Conservation (phyloP, 2,888 invertebrate species). For the Noctua comes region DNA sequence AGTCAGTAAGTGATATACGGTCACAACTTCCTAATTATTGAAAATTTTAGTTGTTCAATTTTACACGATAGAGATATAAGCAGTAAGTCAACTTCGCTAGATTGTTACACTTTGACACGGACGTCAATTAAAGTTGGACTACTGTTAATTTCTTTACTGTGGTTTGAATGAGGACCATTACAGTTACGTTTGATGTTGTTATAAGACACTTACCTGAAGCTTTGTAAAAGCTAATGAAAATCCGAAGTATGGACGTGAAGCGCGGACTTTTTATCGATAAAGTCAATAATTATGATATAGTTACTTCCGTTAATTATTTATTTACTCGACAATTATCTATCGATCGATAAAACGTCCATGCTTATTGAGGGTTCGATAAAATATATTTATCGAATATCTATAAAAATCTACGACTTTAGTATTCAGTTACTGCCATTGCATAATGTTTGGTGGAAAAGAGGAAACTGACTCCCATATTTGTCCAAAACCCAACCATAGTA, state of each 20-base stretch:
- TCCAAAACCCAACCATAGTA: constrained; percentile 49
- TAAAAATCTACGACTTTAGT: constrained; percentile 46
- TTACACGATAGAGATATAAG: constrained; percentile 46
- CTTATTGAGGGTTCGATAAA: constrained; percentile 44
- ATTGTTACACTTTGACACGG: constrained; percentile 30
- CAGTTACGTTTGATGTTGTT: constrained; percentile 55
- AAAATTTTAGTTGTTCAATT: constrained; percentile 57
- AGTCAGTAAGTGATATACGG: constrained; percentile 65
- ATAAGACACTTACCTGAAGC: constrained; percentile 45
- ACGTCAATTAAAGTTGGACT: constrained; percentile 51
- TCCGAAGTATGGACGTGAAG: constrained; percentile 26
- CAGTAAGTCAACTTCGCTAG: constrained; percentile 55
- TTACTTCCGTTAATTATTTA: constrained; percentile 64
- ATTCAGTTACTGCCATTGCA: constrained; percentile 48
- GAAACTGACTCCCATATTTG: not conserved
- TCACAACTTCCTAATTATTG: constrained; percentile 69
- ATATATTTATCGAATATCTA: constrained; percentile 41
- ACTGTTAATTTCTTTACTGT: constrained; percentile 57
- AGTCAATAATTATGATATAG: constrained; percentile 50
- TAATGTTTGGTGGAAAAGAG: constrained; percentile 31
- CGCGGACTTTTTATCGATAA: constrained; percentile 63
- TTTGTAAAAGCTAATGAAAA: constrained; percentile 45
- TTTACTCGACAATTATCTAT: constrained; percentile 57
- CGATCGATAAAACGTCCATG: constrained; percentile 62
- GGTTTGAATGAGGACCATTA: constrained; percentile 59